phyloP scores from a whole-genome alignment of 2,888 invertebrate genomes.

The Caenorhabditis japonica region DNA sequence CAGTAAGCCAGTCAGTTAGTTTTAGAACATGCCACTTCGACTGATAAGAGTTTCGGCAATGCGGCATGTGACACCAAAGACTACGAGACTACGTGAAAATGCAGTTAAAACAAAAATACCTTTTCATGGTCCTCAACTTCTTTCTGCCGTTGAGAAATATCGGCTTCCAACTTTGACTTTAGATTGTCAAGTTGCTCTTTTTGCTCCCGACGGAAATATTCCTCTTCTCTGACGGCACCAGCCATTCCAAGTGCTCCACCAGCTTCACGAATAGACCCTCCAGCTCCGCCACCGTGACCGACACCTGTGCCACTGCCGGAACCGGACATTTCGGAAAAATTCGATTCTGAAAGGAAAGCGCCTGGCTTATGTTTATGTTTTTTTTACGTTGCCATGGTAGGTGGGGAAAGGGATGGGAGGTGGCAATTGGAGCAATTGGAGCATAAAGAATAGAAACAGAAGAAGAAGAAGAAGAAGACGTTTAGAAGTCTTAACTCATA shows the following conservation, averaged over 20 bases:
- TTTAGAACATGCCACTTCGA: constrained; percentile 35
- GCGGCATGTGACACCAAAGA: constrained; percentile 23
- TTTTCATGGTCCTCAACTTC: constrained; percentile 34
- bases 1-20: no score
- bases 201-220: constrained; percentile 76
- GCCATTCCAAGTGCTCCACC: constrained; percentile 79
- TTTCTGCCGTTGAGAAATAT: constrained; percentile 36
- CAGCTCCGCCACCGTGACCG: constrained; percentile 47
- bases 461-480: neutral
- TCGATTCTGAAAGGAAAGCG: constrained; percentile 8
- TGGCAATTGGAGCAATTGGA: neutral
- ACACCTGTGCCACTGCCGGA: constrained; percentile 39
- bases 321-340: constrained; percentile 20
- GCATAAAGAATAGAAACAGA: neutral
- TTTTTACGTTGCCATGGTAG: constrained; percentile 10
- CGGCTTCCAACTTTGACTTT: constrained; percentile 47
- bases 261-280: constrained; percentile 76
- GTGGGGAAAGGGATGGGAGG: neutral
- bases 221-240: constrained; percentile 76
- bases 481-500: constrained; percentile 31
- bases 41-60: constrained; percentile 29
- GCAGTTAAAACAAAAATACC: constrained; percentile 6
- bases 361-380: neutral
- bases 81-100: constrained; percentile 6
- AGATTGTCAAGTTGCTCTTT: constrained; percentile 55